Evolutionary conservation across 2,113 vertebrate species (phyloP).

Genomic region (Halichoerus grypus): DNA sequence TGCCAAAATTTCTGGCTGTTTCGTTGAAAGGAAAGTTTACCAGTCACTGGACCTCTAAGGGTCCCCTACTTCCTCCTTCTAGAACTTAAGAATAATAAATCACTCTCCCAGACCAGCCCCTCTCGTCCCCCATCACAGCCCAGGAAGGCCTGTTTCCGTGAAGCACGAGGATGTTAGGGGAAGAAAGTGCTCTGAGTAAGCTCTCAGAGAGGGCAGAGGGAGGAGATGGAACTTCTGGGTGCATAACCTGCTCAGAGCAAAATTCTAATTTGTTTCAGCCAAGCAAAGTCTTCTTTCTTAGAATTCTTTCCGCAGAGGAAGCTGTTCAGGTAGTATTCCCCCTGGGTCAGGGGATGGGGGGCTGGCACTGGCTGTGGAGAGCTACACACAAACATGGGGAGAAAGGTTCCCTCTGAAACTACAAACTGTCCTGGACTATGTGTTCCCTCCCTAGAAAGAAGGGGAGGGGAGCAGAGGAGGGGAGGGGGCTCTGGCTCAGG

Average conservation of each 20-base stretch:
- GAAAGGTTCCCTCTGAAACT: neutral
- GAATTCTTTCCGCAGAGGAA: neutral
- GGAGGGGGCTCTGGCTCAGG: neutral
- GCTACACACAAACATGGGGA: neutral
- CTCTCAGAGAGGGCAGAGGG: neutral
- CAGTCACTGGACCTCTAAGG: neutral
- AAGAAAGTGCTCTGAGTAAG: neutral
- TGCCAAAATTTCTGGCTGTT: neutral
- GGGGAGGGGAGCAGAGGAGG: fast-evolving
- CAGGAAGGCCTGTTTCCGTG: neutral
- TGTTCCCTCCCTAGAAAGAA: neutral
- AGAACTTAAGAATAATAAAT: neutral
- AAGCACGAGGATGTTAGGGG: neutral
- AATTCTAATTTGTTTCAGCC: neutral
- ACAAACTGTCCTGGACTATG: neutral
- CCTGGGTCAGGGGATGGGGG: neutral
- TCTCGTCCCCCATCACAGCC: neutral
- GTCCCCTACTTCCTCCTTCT: conserved; percentile 36
- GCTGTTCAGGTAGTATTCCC: neutral
- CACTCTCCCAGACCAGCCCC: neutral
- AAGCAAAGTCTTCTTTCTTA: neutral
- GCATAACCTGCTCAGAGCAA: neutral
- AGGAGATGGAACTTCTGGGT: neutral
- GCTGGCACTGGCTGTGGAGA: neutral
- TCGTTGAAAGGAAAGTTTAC: neutral